phyloP scores from a whole-genome alignment of 1,140 invertebrate species.

The Coptotermes formosanus region DNA sequence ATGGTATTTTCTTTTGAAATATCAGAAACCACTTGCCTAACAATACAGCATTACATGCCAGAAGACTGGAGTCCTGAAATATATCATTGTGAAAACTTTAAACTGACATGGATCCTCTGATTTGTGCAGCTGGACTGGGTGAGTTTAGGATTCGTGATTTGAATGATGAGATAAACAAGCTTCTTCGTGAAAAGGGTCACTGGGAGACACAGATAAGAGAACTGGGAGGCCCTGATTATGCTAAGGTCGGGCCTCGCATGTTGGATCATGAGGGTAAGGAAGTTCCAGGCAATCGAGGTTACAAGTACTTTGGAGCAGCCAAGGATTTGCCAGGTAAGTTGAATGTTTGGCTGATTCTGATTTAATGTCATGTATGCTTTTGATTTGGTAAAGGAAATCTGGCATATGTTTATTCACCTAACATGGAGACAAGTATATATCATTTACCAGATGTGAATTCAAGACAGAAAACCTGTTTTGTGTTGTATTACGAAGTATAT shows the following conservation, averaged over 20 bases:
- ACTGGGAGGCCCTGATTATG: constrained; percentile 94
- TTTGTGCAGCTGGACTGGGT: constrained; percentile 82
- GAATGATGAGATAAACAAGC: constrained; percentile 99
- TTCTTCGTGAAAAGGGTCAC: constrained; percentile 90
- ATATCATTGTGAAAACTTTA: too few species aligned
- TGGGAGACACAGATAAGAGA: constrained; percentile 97
- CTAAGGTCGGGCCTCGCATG: constrained; percentile 88
- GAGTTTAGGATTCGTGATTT: constrained; percentile 97
- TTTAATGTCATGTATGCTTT: too few species aligned
- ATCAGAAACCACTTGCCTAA: too few species aligned
- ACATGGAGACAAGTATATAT: too few species aligned
- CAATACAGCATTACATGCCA: too few species aligned
- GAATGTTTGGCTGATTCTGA: not conserved
- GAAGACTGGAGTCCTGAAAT: too few species aligned
- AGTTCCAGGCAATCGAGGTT: constrained; percentile 96
- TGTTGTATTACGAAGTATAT: too few species aligned
- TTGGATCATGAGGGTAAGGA: constrained; percentile 95
- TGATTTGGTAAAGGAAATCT: too few species aligned
- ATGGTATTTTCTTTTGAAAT: too few species aligned
- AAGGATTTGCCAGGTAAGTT: constrained; percentile 87
- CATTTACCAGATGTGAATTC: too few species aligned
- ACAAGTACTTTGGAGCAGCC: constrained; percentile 99
- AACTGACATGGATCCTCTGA: not conserved
- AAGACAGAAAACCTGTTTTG: too few species aligned
- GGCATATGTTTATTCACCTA: too few species aligned